A percentile compares a stretch with the other conserved stretches of the same genome.
Conservation (phyloP, 2,113 vertebrate genomes). For the Talpa occidentalis region DNA sequence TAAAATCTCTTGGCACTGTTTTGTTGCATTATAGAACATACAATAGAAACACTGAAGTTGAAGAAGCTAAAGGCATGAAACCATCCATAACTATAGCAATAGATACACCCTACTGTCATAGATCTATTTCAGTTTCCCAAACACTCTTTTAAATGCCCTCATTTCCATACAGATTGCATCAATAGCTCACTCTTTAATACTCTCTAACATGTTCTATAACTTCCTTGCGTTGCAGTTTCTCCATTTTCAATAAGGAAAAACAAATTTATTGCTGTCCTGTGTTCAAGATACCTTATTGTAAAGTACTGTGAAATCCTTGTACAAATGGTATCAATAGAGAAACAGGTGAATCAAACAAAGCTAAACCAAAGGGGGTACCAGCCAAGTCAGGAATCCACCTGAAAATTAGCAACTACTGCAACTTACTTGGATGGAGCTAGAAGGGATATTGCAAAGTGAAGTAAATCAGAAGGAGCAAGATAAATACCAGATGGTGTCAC, state of each 20-base stretch:
- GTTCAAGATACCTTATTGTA: not conserved
- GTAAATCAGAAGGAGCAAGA: no score
- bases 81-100: not conserved
- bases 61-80: not conserved
- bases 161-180: not conserved
- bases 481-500: no score
- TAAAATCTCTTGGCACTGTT: not conserved
- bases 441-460: no score
- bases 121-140: not conserved
- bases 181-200: not conserved
- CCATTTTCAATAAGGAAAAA: not conserved
- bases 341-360: not conserved
- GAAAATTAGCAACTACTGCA: not conserved
- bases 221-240: not conserved
- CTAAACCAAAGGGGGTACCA: not conserved
- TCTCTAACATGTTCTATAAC: not conserved
- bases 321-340: not conserved
- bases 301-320: not conserved
- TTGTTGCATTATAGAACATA: not conserved
- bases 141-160: not conserved
- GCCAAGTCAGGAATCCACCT: not conserved
- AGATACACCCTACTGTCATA: not conserved
- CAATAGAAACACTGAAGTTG: not conserved
- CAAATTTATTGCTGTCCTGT: not conserved
- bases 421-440: no score